phyloP scores from a whole-genome alignment of 1,140 invertebrate genomes.

The Holcopasites calliopsidis region DNA sequence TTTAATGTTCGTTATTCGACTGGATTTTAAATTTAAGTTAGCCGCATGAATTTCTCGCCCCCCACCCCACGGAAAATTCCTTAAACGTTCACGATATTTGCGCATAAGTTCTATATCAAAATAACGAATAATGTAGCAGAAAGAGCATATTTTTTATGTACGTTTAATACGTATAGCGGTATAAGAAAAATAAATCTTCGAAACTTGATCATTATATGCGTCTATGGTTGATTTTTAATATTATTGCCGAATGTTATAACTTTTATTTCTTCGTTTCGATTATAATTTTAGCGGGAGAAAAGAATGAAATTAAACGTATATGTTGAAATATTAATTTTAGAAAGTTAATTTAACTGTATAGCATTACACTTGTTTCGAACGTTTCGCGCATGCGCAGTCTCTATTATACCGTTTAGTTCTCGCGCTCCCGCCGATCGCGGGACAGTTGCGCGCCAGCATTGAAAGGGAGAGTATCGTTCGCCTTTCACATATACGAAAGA shows the following conservation, averaged over 20 bases:
- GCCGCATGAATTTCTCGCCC: neutral
- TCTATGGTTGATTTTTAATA: neutral
- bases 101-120: conserved; percentile 5
- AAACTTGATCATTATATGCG: neutral
- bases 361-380: neutral
- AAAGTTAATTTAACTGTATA: neutral
- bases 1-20: neutral
- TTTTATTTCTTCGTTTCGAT: conserved; percentile 8
- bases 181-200: conserved; percentile 12
- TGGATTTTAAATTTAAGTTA: conserved; percentile 5
- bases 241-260: neutral
- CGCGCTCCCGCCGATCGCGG: neutral
- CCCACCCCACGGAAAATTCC: neutral
- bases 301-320: neutral
- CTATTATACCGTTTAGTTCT: neutral
- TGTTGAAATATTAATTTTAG: neutral
- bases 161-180: conserved; percentile 24
- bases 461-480: neutral
- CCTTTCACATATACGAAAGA: neutral
- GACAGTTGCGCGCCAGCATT: neutral
- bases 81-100: neutral
- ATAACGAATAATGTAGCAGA: conserved; percentile 2
- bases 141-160: conserved; percentile 25
- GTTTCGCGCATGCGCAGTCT: conserved; percentile 13
- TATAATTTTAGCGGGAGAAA: neutral